Base-by-base conservation (phyloP, 1,140 invertebrate genomes). In the Caligus rogercresseyi region DNA sequence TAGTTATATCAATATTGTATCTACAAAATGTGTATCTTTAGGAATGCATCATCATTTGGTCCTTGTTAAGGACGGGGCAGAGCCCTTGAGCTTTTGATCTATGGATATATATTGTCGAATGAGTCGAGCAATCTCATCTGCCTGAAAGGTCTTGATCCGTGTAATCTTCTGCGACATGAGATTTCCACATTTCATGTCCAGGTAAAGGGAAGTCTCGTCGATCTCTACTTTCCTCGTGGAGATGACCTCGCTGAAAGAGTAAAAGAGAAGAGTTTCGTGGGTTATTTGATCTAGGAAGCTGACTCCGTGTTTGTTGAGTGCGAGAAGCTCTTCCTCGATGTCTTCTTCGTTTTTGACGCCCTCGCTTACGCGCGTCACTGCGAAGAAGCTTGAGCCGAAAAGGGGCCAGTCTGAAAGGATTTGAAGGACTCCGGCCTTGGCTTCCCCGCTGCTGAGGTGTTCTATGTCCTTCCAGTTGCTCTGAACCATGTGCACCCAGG, bases 351-450 rank as follows among this genome's bases (percentile, higher is more conserved):
- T 43, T 43, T 43, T 43, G n/a, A n/a, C n/a, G 7, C 31, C 31
- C 7, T 43, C 31, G 7, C 7, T 43, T 7, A 43, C 31, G 7
- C 31, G 31, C 7, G 31, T 92, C 21, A 96, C 87, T 1, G 89
- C 87, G 76, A 97, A 98, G 81, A 98, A 98, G 70, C 89, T 93
- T 54, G 91, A 94, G 59, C 94, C 94, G 76, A 98, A 98, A 26
- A 98, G 76, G 31, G 86, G 84, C 93, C 93, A 98, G 68, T 85
- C 85, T 67, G 87, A 87, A 7, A 98, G 75, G 63, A 95, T 68
- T 20, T 81, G 79, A 54, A 84, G 71, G 67, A 83, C 81, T 71
- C 78, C 77, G 58, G 78, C 78, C 72, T 83, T 84, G 60, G 80
- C 80, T 58, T 77, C 74, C 7, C 75, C 74, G 13, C 78, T 74